These are phyloP conservation scores for Gila orcuttii DNA, from an alignment of 2,113 vertebrate species.

Conservation along the genomic window DNA sequence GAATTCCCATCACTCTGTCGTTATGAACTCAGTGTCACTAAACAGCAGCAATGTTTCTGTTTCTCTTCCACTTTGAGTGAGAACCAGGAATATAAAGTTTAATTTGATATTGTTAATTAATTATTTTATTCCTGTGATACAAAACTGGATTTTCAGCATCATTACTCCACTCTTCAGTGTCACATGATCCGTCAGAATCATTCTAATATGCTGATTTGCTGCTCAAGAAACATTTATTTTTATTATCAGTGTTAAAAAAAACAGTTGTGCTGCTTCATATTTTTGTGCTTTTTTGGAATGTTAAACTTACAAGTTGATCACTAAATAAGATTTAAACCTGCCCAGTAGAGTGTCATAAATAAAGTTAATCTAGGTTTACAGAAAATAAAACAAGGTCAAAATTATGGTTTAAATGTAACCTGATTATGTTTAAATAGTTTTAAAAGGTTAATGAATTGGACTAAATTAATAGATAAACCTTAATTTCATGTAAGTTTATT, in stretches of 20 bases:
- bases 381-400: background rate
- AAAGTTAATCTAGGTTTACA: background rate
- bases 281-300: background rate
- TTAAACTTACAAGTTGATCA: background rate
- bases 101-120: background rate
- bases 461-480: background rate
- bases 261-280: too few relatives aligned
- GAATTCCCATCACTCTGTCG: background rate
- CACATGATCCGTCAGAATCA: too few relatives aligned
- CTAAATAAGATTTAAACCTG: background rate
- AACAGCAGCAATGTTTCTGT: background rate
- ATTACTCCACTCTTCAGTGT: too few relatives aligned
- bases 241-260: too few relatives aligned
- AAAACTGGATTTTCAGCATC: too few relatives aligned
- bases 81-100: background rate
- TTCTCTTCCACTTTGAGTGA: background rate
- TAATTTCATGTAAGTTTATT: background rate
- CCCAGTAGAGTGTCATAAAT: background rate
- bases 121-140: too few relatives aligned
- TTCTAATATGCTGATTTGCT: too few relatives aligned
- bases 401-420: background rate
- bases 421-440: background rate
- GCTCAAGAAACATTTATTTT: too few relatives aligned
- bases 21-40: background rate
- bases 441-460: background rate